A percentile compares a stretch with the other conserved stretches of the same genome.
These are phyloP conservation scores for Hipparchia sbordonii DNA, from an alignment of 2,888 invertebrate species.

Conservation along the genomic window DNA sequence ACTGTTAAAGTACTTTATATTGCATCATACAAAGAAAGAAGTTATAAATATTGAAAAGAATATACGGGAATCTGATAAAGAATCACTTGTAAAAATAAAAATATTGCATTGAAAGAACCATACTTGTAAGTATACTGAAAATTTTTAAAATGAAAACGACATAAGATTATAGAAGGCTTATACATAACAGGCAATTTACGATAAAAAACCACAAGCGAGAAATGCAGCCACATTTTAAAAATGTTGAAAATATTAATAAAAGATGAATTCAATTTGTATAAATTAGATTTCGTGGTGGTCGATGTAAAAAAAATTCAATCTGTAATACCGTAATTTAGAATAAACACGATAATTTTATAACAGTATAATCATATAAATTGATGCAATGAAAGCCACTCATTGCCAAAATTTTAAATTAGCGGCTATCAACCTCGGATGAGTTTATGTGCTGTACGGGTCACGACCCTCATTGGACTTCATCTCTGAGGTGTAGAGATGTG, in stretches of 20 bases:
- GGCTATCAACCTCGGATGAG: slow-evolving; percentile 6
- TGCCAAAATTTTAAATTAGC: slow-evolving; percentile 25
- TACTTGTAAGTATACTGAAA: too few relatives aligned
- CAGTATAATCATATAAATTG: slow-evolving; percentile 18
- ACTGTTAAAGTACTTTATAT: too few relatives aligned
- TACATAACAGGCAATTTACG: neutral
- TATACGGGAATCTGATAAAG: too few relatives aligned
- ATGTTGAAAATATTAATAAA: slow-evolving; percentile 5
- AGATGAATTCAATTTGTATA: slow-evolving; percentile 7
- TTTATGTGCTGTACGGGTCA: slow-evolving; percentile 17
- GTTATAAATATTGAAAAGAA: too few relatives aligned
- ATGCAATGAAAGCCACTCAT: slow-evolving; percentile 15
- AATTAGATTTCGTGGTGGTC: slow-evolving; percentile 21
- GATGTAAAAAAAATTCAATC: slow-evolving; percentile 4
- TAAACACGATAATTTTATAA: slow-evolving; percentile 16
- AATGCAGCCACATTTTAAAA: neutral
- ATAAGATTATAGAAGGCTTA: neutral
- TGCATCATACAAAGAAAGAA: too few relatives aligned
- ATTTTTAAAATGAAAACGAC: too few relatives aligned
- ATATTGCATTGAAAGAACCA: too few relatives aligned
- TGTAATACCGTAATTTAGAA: slow-evolving; percentile 13
- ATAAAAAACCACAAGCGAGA: neutral
- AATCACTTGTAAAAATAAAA: too few relatives aligned
- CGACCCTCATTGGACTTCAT: neutral
- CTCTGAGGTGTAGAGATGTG: neutral